Percentiles rank a stretch among this genome's conserved stretches.
Conservation (phyloP, 2,888 invertebrate genomes). For the Stenchaetothrips biformis region DNA sequence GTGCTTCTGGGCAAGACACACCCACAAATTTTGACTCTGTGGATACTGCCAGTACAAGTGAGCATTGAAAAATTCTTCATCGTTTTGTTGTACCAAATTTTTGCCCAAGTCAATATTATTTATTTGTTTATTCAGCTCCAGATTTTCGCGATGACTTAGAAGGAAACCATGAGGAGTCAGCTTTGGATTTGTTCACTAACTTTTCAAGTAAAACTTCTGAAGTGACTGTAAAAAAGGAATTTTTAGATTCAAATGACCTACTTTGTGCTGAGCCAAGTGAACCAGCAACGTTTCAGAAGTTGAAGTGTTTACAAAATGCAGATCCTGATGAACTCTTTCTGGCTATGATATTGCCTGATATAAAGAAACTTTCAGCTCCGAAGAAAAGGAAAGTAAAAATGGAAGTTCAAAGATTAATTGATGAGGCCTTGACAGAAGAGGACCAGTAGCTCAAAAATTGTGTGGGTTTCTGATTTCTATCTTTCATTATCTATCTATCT, state of each 20-base stretch:
- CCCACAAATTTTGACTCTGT: neutral
- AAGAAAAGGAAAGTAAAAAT: neutral
- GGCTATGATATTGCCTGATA: neutral
- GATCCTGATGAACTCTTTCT: neutral
- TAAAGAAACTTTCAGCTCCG: neutral
- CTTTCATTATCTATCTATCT: too few relatives aligned
- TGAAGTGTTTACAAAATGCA: neutral
- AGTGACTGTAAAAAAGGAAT: neutral
- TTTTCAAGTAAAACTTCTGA: neutral
- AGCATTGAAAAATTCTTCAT: neutral
- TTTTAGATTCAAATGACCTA: neutral
- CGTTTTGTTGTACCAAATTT: neutral
- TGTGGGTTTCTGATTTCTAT: too few relatives aligned
- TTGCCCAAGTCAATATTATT: neutral
- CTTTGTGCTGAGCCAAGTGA: neutral
- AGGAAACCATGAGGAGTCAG: neutral
- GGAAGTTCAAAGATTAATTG: neutral
- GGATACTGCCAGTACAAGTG: neutral
- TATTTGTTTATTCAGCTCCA: neutral
- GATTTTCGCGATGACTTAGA: neutral
- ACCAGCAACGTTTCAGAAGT: neutral
- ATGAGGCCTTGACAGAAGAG: neutral
- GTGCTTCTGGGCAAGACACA: neutral
- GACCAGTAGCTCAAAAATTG: neutral
- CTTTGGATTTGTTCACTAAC: neutral